These are phyloP conservation scores for Stegostoma tigrinum DNA, from an alignment of 2,113 vertebrate genomes.

Conservation along the genomic window DNA sequence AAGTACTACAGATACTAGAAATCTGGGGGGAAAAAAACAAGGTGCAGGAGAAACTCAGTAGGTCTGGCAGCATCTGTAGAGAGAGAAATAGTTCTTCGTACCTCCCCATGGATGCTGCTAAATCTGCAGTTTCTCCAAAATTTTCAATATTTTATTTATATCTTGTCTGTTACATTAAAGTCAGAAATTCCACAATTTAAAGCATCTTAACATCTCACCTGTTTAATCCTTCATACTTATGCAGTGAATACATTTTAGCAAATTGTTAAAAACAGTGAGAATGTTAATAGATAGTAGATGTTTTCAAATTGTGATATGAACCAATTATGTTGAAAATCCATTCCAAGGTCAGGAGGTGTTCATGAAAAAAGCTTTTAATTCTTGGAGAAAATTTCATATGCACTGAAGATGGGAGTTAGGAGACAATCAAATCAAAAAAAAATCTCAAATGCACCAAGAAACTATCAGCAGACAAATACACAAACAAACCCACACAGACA, in stretches of 20 bases:
- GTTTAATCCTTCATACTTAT: neutral
- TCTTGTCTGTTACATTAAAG: neutral
- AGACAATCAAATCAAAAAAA: neutral
- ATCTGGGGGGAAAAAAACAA: too few relatives aligned
- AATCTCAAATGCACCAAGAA: neutral
- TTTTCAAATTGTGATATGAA: neutral
- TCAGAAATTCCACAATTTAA: neutral
- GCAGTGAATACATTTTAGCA: neutral
- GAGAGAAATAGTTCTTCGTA: too few relatives aligned
- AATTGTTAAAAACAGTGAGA: neutral
- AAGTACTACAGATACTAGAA: too few relatives aligned
- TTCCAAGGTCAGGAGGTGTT: neutral
- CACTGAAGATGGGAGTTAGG: neutral
- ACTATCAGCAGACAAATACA: neutral
- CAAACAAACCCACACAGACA: neutral
- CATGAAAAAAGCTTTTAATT: neutral
- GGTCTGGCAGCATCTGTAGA: too few relatives aligned
- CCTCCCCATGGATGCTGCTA: too few relatives aligned
- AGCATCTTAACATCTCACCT: neutral
- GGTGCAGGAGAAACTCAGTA: too few relatives aligned
- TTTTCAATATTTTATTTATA: neutral
- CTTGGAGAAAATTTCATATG: neutral
- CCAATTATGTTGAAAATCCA: neutral
- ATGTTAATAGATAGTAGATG: neutral
- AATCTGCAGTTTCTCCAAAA: too few relatives aligned